A percentile compares a stretch with the other conserved stretches of the same genome.
phyloP scores from a whole-genome alignment of 2,113 vertebrate species.

The Amazona vittata region DNA sequence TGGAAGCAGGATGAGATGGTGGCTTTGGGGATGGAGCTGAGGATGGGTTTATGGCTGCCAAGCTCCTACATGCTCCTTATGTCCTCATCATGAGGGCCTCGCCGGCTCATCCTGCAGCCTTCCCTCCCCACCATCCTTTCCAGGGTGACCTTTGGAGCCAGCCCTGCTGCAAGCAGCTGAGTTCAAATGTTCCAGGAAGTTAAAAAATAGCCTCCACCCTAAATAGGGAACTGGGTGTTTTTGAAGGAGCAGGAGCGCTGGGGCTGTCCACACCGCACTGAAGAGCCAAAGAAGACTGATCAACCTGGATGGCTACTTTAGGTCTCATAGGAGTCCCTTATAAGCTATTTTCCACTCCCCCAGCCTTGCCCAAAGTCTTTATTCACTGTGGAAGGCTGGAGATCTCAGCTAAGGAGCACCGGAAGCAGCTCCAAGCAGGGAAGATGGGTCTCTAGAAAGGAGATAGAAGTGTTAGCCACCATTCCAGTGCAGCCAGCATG shows the following conservation, averaged over 20 bases:
- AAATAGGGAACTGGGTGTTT: slow-evolving; percentile 39
- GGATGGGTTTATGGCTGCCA: background rate
- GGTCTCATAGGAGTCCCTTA: background rate
- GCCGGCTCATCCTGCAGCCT: background rate
- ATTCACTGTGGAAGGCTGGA: background rate
- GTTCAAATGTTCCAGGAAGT: slow-evolving; percentile 64
- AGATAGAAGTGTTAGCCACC: background rate
- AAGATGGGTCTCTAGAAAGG: background rate
- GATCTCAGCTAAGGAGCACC: background rate
- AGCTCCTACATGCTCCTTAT: background rate
- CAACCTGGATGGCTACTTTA: background rate
- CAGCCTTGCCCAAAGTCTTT: background rate
- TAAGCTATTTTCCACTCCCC: background rate
- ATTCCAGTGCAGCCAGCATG: background rate
- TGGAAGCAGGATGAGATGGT: fast-evolving
- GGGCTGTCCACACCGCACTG: background rate
- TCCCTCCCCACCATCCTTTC: fast-evolving
- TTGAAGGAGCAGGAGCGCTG: background rate
- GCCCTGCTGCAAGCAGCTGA: background rate
- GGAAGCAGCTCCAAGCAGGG: background rate
- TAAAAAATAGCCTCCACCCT: slow-evolving; percentile 25
- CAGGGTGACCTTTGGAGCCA: background rate
- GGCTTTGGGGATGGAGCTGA: background rate
- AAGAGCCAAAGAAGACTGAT: background rate
- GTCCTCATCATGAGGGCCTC: fast-evolving